These are phyloP conservation scores for Bellardia pandia DNA, from an alignment of 2,888 invertebrate genomes.

Conservation along the genomic window DNA sequence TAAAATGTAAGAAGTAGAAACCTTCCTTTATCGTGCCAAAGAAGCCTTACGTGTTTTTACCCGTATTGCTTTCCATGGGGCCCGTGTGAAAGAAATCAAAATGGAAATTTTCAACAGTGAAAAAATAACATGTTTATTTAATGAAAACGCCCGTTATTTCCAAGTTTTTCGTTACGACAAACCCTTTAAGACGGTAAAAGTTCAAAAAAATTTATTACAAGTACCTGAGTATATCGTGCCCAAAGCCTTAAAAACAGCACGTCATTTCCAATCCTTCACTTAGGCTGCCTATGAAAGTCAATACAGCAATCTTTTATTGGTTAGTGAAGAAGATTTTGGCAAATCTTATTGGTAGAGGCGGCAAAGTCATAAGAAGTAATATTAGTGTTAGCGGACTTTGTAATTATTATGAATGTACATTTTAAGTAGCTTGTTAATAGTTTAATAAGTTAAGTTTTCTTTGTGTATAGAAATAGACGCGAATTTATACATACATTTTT, in stretches of 20 bases:
- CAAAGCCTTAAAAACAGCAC: slow-evolving; percentile 87
- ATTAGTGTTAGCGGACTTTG: not conserved
- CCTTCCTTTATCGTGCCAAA: slow-evolving; percentile 96
- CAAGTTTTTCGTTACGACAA: slow-evolving; percentile 93
- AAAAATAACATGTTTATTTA: slow-evolving; percentile 96
- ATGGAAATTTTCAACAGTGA: slow-evolving; percentile 96
- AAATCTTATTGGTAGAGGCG: slow-evolving; percentile 74
- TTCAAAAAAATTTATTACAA: slow-evolving; percentile 93
- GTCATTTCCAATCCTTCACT: slow-evolving; percentile 76
- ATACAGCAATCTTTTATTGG: slow-evolving; percentile 81
- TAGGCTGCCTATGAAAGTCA: slow-evolving; percentile 81
- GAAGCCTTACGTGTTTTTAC: slow-evolving; percentile 98
- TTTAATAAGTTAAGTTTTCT: slow-evolving; percentile 32
- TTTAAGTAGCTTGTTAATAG: slow-evolving; percentile 34
- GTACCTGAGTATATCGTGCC: slow-evolving; percentile 97
- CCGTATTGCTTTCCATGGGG: slow-evolving; percentile 95
- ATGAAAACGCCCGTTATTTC: slow-evolving; percentile 95
- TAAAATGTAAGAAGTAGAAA: slow-evolving; percentile 97
- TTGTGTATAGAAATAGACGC: not conserved
- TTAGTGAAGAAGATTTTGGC: slow-evolving; percentile 82
- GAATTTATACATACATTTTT: too few relatives aligned
- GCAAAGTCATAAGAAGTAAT: slow-evolving; percentile 70
- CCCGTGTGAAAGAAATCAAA: slow-evolving; percentile 97
- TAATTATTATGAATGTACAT: not conserved
- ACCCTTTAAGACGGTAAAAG: slow-evolving; percentile 92